Conservation (phyloP, 2,113 vertebrate genomes). For the Coracopsis vasa region DNA sequence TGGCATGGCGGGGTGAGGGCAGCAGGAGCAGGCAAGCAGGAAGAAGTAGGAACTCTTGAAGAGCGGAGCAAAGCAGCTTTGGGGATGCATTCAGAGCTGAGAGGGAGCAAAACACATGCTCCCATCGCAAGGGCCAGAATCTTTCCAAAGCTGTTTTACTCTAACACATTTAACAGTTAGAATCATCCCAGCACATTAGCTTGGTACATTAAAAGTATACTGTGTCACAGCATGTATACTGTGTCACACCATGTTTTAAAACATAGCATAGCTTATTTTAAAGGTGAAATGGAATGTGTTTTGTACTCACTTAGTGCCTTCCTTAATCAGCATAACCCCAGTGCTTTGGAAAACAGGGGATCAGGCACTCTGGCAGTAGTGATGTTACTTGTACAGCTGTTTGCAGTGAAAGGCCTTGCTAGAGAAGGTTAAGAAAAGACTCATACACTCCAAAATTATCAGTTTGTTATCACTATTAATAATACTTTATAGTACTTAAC, state of each 20-base stretch:
- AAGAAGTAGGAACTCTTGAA: neutral
- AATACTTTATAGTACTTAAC: constrained; percentile 19
- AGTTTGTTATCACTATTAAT: constrained; percentile 1
- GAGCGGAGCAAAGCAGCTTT: neutral
- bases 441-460: neutral
- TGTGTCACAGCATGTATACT: neutral
- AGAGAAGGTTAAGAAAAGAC: constrained; percentile 8
- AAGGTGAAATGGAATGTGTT: neutral
- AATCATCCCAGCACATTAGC: neutral
- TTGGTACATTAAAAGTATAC: neutral
- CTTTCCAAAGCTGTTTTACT: constrained; percentile 1
- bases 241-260: neutral
- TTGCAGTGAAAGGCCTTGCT: neutral
- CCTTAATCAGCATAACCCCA: neutral
- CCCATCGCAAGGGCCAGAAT: neutral
- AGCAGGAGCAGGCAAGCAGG: neutral
- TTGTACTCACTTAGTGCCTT: neutral
- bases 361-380: neutral
- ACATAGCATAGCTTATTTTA: neutral
- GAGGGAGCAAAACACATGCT: neutral
- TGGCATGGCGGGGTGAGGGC: neutral
- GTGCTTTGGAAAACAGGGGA: neutral
- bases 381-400: neutral
- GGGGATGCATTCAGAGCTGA: neutral
- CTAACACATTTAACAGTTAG: neutral